A percentile compares a stretch with the other conserved stretches of the same genome.
Conservation (phyloP, 2,888 invertebrate genomes). For the Erpobdella octoculata region DNA sequence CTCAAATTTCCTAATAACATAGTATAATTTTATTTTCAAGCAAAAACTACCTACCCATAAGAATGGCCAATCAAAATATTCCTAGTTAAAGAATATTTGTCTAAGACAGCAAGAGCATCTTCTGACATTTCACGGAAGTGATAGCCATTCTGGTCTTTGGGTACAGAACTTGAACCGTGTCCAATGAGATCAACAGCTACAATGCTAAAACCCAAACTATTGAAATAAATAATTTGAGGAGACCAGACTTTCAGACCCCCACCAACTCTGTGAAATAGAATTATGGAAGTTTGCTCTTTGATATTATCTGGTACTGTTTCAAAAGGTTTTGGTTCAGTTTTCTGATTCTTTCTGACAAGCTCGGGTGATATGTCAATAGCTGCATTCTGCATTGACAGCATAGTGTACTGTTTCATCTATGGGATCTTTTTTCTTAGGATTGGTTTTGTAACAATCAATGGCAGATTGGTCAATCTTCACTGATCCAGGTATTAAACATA, state of each 20-base stretch:
- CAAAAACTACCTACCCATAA: too few relatives aligned
- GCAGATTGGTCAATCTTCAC: not conserved
- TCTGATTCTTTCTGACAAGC: not conserved
- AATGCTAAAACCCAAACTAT: slow-evolving; percentile 59
- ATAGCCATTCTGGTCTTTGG: slow-evolving; percentile 57
- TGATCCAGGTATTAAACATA: slow-evolving; percentile 16
- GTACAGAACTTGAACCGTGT: slow-evolving; percentile 63
- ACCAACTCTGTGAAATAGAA: slow-evolving; percentile 65
- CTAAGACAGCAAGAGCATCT: slow-evolving; percentile 60
- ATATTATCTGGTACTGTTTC: not conserved
- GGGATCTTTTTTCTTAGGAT: too few relatives aligned
- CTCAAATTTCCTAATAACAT: too few relatives aligned
- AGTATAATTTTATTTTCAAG: too few relatives aligned
- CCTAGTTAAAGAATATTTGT: slow-evolving; percentile 59
- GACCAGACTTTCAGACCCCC: slow-evolving; percentile 62
- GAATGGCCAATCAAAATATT: slow-evolving; percentile 64
- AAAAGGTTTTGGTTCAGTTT: not conserved
- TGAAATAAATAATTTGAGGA: slow-evolving; percentile 59
- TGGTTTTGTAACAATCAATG: not conserved
- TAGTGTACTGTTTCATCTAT: too few relatives aligned
- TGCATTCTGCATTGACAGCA: too few relatives aligned
- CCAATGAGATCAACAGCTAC: slow-evolving; percentile 64
- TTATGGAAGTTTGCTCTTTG: slow-evolving; percentile 45
- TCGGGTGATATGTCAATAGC: too few relatives aligned
- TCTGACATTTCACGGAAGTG: slow-evolving; percentile 59